A percentile compares a stretch with the other conserved stretches of the same genome.
Evolutionary conservation across 2,888 invertebrate species (phyloP).

Genomic region (Andrena praecox): DNA sequence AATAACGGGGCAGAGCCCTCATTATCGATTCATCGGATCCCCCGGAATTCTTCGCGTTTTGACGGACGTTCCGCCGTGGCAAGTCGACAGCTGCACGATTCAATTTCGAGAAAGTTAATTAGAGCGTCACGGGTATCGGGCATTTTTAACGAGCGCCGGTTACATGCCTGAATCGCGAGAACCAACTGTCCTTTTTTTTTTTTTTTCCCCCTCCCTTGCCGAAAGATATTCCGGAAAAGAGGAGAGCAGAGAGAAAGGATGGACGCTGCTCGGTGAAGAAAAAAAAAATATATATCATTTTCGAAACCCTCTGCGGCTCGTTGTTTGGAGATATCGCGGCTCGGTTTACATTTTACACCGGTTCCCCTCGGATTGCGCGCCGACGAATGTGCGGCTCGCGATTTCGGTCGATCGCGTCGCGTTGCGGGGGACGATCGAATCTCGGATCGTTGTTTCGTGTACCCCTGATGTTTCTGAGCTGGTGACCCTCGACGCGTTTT

Average conservation of each 20-base stretch:
- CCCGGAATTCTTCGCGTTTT: conserved; percentile 15
- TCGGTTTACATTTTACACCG: conserved; percentile 4
- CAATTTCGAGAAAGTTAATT: conserved; percentile 27
- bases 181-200: not conserved
- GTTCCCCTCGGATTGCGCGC: not conserved
- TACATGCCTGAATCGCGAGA: conserved; percentile 2
- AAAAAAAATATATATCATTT: not conserved
- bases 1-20: conserved; percentile 12
- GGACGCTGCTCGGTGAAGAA: not conserved
- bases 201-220: not conserved
- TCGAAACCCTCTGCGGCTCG: not conserved
- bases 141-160: conserved; percentile 34
- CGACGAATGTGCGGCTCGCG: not conserved
- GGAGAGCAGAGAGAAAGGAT: not conserved
- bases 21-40: conserved; percentile 36
- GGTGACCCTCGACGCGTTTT: conserved; percentile 34
- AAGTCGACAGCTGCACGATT: conserved; percentile 10
- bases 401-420: not conserved
- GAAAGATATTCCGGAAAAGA: not conserved
- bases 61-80: conserved; percentile 13
- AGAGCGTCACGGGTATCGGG: conserved; percentile 4
- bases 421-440: conserved; percentile 22
- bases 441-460: conserved; percentile 48
- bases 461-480: conserved; percentile 32
- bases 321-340: not conserved